Conservation (phyloP, 1,140 invertebrate genomes). For the Cyclargus thomasi region DNA sequence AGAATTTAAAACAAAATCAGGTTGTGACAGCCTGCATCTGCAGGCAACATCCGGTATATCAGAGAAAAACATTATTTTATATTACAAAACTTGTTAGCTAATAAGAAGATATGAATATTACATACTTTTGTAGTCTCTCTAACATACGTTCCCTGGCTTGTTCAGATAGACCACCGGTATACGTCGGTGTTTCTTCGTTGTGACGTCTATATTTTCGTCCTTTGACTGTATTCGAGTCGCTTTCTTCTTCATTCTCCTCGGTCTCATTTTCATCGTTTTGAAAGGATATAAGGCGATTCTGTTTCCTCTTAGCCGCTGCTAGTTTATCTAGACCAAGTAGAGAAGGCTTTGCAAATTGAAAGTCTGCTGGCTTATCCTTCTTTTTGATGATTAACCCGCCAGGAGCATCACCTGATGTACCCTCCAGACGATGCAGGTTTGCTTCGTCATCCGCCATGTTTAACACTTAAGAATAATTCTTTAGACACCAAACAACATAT, state of each 20-base stretch:
- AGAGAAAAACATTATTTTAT: no score
- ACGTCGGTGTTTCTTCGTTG: slow-evolving; percentile 92
- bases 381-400: slow-evolving; percentile 92
- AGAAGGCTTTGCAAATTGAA: slow-evolving; percentile 88
- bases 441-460: slow-evolving; percentile 70
- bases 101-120: neutral
- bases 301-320: slow-evolving; percentile 83
- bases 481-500: neutral
- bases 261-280: slow-evolving; percentile 78
- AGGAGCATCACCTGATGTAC: slow-evolving; percentile 80
- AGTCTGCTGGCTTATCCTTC: slow-evolving; percentile 78
- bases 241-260: slow-evolving; percentile 49
- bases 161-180: slow-evolving; percentile 92
- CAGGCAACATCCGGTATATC: no score
- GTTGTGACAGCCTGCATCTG: no score
- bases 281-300: slow-evolving; percentile 80
- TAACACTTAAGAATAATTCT: neutral
- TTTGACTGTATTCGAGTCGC: slow-evolving; percentile 56
- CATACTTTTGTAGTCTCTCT: slow-evolving; percentile 77
- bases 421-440: slow-evolving; percentile 87
- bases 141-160: slow-evolving; percentile 84
- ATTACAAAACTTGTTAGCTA: neutral
- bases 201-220: slow-evolving; percentile 84
- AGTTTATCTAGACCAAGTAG: slow-evolving; percentile 91
- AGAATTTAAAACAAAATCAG: no score